A percentile compares a stretch with the other conserved stretches of the same genome.
phyloP scores from a whole-genome alignment of 2,797 vertebrate species.

The Lacerta agilis region DNA sequence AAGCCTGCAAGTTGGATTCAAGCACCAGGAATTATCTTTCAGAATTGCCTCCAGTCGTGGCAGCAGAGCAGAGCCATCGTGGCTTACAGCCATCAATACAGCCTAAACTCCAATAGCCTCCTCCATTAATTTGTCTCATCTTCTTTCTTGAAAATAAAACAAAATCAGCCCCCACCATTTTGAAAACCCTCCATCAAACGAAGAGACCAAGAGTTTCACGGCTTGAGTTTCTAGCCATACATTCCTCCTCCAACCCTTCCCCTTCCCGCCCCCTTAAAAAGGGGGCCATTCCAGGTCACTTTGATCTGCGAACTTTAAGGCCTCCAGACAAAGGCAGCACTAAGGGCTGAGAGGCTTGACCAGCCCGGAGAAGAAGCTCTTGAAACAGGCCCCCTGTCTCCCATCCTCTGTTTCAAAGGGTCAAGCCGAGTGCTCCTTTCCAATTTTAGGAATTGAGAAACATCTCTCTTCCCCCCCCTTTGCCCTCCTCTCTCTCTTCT shows the following conservation, averaged over 20 bases:
- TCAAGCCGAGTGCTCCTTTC: constrained; percentile 63
- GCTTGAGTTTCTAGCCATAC: not conserved
- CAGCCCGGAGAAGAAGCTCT: constrained; percentile 4
- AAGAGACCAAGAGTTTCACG: constrained; percentile 22
- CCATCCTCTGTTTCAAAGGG: constrained; percentile 36
- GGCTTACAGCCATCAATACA: not conserved
- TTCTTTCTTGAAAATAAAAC: not conserved
- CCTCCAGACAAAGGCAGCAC: constrained; percentile 66
- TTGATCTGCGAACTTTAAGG: constrained; percentile 70
- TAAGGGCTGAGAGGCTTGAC: constrained; percentile 38
- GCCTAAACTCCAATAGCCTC: not conserved
- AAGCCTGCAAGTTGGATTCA: too few relatives aligned
- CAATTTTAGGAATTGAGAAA: constrained; percentile 59
- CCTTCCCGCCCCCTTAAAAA: not conserved
- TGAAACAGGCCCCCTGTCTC: not conserved
- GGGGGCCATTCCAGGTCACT: constrained; percentile 44
- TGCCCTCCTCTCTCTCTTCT: not conserved
- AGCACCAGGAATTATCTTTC: too few relatives aligned
- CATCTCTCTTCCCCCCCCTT: too few relatives aligned
- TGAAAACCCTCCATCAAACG: not conserved
- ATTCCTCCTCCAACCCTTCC: not conserved
- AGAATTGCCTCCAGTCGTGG: too few relatives aligned
- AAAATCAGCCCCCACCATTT: not conserved
- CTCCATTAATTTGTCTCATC: not conserved
- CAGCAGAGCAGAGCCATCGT: too few relatives aligned